Evolutionary conservation across 2,113 vertebrate genomes (phyloP).

Genomic region (Scortum barcoo): DNA sequence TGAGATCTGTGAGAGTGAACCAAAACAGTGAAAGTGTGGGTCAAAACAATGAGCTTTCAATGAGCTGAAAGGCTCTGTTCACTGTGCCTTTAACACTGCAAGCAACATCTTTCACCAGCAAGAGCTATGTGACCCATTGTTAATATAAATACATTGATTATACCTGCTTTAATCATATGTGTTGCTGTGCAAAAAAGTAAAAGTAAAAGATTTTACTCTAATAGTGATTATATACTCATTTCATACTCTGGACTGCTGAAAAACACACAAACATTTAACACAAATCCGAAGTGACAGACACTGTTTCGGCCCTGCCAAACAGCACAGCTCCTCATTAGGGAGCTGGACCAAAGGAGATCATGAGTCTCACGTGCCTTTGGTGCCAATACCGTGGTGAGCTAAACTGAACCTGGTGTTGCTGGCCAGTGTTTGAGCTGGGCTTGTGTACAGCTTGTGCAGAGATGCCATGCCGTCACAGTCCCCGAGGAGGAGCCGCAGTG

Average conservation of each 20-base stretch:
- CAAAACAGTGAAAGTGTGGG: too few relatives aligned
- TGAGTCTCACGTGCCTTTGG: not conserved
- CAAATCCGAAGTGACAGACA: not conserved
- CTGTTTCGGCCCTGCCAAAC: not conserved
- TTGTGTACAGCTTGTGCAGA: constrained; percentile 5
- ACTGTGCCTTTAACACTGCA: not conserved
- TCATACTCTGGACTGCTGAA: not conserved
- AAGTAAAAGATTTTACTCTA: too few relatives aligned
- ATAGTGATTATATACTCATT: not conserved
- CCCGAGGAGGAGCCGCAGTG: not conserved
- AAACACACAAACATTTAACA: constrained; percentile 8
- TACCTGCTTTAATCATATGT: too few relatives aligned
- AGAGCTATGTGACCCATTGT: too few relatives aligned
- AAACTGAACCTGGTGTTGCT: not conserved
- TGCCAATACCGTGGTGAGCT: constrained; percentile 13
- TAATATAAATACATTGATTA: too few relatives aligned
- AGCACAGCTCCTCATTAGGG: constrained; percentile 30
- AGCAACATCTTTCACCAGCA: not conserved
- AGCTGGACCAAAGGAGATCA: constrained; percentile 15
- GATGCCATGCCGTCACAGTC: not conserved
- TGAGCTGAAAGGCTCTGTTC: too few relatives aligned
- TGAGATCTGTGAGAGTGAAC: not conserved
- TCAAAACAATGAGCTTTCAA: too few relatives aligned
- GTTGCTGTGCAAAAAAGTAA: too few relatives aligned
- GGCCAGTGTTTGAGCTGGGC: constrained; percentile 20